Evolutionary conservation across 2,113 vertebrate species (phyloP).

Genomic region (Erythrocercus mccallii): DNA sequence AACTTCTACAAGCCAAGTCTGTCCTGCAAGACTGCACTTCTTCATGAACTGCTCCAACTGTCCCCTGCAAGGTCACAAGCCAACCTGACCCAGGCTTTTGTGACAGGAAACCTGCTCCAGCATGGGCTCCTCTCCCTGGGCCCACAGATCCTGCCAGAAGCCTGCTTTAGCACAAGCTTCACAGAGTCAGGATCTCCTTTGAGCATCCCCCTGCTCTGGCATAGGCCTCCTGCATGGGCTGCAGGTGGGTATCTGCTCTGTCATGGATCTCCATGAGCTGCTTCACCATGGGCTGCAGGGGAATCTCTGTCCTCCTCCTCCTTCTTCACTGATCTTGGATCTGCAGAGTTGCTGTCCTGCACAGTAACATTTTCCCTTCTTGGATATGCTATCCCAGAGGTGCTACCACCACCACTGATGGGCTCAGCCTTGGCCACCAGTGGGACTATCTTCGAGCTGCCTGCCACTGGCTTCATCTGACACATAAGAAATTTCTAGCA

Average conservation of each 20-base stretch:
- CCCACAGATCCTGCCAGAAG: neutral
- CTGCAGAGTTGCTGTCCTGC: neutral
- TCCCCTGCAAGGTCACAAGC: neutral
- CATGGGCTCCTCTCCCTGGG: neutral
- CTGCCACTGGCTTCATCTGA: neutral
- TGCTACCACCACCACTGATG: neutral
- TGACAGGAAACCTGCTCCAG: neutral
- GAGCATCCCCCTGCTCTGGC: neutral
- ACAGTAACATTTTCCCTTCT: neutral
- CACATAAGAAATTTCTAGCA: neutral
- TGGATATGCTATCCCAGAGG: neutral
- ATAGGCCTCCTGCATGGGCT: neutral
- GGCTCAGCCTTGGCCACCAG: neutral
- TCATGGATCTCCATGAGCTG: neutral
- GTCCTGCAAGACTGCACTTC: neutral
- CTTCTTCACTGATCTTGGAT: neutral
- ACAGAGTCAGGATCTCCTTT: neutral
- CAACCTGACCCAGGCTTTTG: neutral
- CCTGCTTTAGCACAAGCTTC: neutral
- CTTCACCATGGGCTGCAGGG: neutral
- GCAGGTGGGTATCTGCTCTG: neutral
- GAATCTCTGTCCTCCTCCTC: neutral
- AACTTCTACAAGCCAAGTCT: neutral
- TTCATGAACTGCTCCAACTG: neutral
- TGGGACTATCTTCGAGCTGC: rapidly evolving